Percentiles rank a stretch among this genome's conserved stretches.
Evolutionary conservation across 2,113 vertebrate species (phyloP).

Genomic region (Dicrurus megarhynchus): DNA sequence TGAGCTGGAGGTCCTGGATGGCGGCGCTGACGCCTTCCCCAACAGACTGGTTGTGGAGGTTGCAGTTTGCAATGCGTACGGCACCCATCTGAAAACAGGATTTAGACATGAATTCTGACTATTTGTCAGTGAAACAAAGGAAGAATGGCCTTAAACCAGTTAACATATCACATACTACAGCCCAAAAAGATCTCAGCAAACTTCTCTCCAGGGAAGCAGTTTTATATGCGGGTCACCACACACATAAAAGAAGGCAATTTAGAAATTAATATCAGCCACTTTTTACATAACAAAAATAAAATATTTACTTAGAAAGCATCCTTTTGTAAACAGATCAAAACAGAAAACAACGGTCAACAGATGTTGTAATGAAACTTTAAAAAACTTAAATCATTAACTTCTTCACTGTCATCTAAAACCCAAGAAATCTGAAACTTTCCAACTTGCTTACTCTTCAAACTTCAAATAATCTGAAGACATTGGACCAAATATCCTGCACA

Average conservation of each 20-base stretch:
- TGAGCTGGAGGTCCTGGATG: constrained; percentile 89
- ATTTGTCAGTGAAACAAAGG: neutral
- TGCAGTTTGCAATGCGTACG: constrained; percentile 91
- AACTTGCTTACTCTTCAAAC: neutral
- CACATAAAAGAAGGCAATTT: neutral
- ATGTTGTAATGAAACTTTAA: neutral
- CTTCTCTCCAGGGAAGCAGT: no score
- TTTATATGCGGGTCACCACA: neutral
- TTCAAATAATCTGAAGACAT: neutral
- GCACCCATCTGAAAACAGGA: constrained; percentile 78
- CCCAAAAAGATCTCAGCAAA: neutral
- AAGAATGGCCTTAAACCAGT: neutral
- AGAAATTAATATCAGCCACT: neutral
- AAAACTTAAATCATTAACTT: neutral
- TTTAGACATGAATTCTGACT: neutral
- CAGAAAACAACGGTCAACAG: neutral
- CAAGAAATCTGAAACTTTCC: neutral
- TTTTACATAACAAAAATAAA: neutral
- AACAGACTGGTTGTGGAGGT: constrained; percentile 95
- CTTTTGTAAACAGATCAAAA: neutral
- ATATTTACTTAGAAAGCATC: neutral
- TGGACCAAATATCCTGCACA: neutral
- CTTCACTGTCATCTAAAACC: neutral
- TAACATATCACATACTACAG: neutral
- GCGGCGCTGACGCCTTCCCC: constrained; percentile 94